Percentiles rank a stretch among this genome's conserved stretches.
phyloP scores from a whole-genome alignment of 1,140 invertebrate genomes.

The Drosophila triauraria region DNA sequence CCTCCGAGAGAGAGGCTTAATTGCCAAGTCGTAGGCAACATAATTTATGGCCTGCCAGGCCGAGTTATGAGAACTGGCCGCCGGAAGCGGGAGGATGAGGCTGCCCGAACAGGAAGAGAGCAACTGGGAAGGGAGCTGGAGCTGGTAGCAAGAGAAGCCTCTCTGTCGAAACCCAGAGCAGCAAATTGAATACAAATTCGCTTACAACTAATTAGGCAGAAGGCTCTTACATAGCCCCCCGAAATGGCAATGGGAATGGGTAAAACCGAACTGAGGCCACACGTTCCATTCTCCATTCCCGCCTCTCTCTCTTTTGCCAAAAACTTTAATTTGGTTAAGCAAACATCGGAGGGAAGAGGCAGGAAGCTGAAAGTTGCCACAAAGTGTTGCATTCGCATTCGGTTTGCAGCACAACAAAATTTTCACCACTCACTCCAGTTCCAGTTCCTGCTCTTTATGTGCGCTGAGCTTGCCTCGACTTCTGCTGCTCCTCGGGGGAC shows the following conservation, averaged over 20 bases:
- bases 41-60: conserved; percentile 72
- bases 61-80: conserved; percentile 58
- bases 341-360: conserved; percentile 26
- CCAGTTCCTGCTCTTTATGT: not conserved
- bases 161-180: conserved; percentile 13
- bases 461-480: not conserved
- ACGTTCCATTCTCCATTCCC: not conserved
- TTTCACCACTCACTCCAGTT: not conserved
- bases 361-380: conserved; percentile 49
- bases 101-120: conserved; percentile 17
- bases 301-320: conserved; percentile 1
- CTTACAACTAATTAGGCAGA: conserved; percentile 77
- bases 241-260: conserved; percentile 8
- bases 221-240: conserved; percentile 20
- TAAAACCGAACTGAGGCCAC: conserved; percentile 17
- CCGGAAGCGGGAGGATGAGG: conserved; percentile 13
- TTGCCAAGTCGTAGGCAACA: conserved; percentile 79
- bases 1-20: conserved; percentile 41
- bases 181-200: conserved; percentile 80
- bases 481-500: conserved; percentile 32
- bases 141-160: not conserved
- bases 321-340: conserved; percentile 56
- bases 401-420: conserved; percentile 31
- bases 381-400: conserved; percentile 63
- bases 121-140: conserved; percentile 1